Base-by-base conservation (phyloP, 2,888 invertebrate species). In the Melinopterus prodromus region DNA sequence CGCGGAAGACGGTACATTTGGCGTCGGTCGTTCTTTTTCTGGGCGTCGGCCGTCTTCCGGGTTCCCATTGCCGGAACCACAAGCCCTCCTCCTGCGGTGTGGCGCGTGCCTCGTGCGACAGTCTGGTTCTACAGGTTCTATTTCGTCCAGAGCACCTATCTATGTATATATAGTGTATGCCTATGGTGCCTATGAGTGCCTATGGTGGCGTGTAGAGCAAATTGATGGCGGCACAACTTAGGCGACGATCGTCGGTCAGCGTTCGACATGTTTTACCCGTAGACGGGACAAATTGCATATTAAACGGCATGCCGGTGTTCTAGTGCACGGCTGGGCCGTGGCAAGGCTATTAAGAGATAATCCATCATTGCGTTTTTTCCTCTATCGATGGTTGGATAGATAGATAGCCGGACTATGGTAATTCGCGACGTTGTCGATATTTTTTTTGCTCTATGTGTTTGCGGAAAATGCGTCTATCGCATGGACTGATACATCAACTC, bases 181-280 rank as follows among this genome's bases (percentile, higher is more conserved):
- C 26, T 26, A 26, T 3, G 26, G 26, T 26, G 26, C 26, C 26
- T 26, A 26, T 26, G 9, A 12, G 53, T 53, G 12, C 53, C 53
- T 12, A 12, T 12, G 53, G 53, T 53, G 12, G 9, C 3, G 1
- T 9, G 53, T 53, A 53, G 5, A 53, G 53, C 12, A 53, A 53
- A 53, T 53, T 53, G 12, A 53, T 53, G 53, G 53, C 53, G 53
- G 53, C 53, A 53, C 53, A 9, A 53, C 9, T 53, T 12, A 7
- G 7, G 53, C 53, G 53, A 9, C 53, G 53, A 12, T 53, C 12
- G 53, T 53, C 53, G 53, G 7, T 53, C 53, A 53, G 53, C 53
- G 53, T 53, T 53, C 53, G 53, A 53, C 53, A 53, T 53, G 53
- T 53, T 53, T 53, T 53, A 53, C 53, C 53, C 53, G 53, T 53